phyloP scores from a whole-genome alignment of 2,113 vertebrate genomes.

The Lycaon pictus region DNA sequence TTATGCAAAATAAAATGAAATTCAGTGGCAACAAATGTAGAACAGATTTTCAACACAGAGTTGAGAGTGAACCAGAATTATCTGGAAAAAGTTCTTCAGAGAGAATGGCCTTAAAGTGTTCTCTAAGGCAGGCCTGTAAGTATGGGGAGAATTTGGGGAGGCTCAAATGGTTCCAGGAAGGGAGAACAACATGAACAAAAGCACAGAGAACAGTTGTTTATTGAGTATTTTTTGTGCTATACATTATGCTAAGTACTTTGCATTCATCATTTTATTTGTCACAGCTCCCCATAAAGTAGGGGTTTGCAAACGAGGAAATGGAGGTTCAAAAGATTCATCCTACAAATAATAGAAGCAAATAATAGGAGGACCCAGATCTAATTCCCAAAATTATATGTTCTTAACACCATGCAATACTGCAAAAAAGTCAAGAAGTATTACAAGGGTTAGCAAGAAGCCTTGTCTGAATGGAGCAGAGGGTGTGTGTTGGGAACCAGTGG shows the following conservation, averaged over 20 bases:
- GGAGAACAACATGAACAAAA: slow-evolving; percentile 15
- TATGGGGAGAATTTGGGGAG: background rate
- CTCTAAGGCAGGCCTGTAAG: slow-evolving; percentile 22
- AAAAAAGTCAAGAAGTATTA: background rate
- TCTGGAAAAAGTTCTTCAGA: slow-evolving; percentile 18
- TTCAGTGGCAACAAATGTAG: background rate
- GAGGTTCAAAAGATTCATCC: slow-evolving; percentile 14
- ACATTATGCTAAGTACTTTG: slow-evolving; percentile 7
- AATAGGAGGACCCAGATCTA: background rate
- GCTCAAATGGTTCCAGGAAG: slow-evolving; percentile 4
- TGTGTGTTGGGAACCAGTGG: background rate
- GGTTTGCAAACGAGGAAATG: slow-evolving; percentile 47
- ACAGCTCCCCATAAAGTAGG: slow-evolving; percentile 1
- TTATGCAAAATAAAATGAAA: slow-evolving; percentile 51
- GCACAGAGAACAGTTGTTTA: slow-evolving; percentile 42
- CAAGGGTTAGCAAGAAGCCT: slow-evolving; percentile 8
- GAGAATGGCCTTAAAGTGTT: background rate
- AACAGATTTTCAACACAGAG: slow-evolving; percentile 7
- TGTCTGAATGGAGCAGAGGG: background rate
- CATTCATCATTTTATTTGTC: slow-evolving; percentile 53
- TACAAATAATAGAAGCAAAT: slow-evolving; percentile 4
- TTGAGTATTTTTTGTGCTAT: background rate
- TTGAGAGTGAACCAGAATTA: slow-evolving; percentile 54
- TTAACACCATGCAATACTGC: background rate
- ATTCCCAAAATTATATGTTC: background rate